A percentile compares a stretch with the other conserved stretches of the same genome.
Evolutionary conservation across 2,888 invertebrate genomes (phyloP).

Genomic region (Anoncus sp.): DNA sequence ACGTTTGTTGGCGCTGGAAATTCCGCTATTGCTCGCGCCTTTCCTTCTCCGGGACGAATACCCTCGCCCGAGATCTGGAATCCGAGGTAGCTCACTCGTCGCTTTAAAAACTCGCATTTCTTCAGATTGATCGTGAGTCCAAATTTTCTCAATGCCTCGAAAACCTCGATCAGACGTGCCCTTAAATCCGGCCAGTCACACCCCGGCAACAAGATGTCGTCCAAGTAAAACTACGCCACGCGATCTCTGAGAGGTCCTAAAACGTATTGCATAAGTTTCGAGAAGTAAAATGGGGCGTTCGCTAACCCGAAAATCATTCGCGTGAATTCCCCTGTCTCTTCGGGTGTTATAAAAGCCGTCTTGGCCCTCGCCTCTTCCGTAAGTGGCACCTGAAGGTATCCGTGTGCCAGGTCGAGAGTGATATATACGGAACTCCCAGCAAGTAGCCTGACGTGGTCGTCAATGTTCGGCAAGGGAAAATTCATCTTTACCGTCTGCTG

Average conservation of each 20-base stretch:
- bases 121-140: constrained; percentile 71
- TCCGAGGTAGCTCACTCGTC: constrained; percentile 72
- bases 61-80: constrained; percentile 56
- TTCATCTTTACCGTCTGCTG: constrained; percentile 23
- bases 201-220: constrained; percentile 25
- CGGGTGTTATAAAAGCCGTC: constrained; percentile 40
- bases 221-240: constrained; percentile 28
- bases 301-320: constrained; percentile 28
- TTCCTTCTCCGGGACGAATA: constrained; percentile 61
- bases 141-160: constrained; percentile 37
- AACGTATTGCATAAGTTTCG: constrained; percentile 19
- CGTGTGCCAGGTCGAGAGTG: constrained; percentile 38
- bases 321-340: constrained; percentile 39
- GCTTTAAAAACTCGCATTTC: constrained; percentile 71
- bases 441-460: constrained; percentile 37
- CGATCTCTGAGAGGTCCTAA: constrained; percentile 25
- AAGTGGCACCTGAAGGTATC: constrained; percentile 47
- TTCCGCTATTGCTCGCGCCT: constrained; percentile 62
- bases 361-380: constrained; percentile 17
- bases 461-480: constrained; percentile 45
- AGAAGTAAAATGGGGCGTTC: constrained; percentile 30
- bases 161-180: not conserved
- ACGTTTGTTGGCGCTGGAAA: constrained; percentile 42
- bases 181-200: constrained; percentile 66
- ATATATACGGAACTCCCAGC: constrained; percentile 1